Conservation (phyloP, 2,888 invertebrate species). For the Chaitophorus viminalis region DNA sequence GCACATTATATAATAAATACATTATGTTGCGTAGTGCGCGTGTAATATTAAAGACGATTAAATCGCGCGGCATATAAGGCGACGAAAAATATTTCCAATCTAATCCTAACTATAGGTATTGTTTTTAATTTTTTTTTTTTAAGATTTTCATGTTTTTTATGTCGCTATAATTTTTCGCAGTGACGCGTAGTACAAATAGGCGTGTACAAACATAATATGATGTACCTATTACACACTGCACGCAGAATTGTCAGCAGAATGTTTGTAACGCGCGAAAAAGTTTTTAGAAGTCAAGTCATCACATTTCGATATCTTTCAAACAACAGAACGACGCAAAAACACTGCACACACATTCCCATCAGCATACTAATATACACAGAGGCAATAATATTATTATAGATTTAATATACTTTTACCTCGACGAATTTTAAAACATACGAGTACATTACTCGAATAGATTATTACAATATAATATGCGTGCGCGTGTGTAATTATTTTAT, state of each 20-base stretch:
- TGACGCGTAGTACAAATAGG: background rate
- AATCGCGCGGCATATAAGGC: no score
- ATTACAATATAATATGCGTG: no score
- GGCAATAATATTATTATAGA: no score
- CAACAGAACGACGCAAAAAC: background rate
- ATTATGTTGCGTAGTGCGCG: no score
- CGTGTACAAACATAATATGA: no score
- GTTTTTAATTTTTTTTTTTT: no score
- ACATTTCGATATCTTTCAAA: background rate
- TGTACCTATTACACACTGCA: background rate
- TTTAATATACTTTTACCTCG: background rate
- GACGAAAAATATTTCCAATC: background rate
- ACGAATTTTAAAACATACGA: background rate
- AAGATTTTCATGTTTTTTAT: no score
- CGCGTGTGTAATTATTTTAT: background rate
- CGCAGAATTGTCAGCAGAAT: background rate
- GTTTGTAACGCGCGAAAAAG: background rate
- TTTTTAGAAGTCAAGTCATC: conserved; percentile 2
- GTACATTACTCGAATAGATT: no score
- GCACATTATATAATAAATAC: no score
- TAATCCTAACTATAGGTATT: no score
- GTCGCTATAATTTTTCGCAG: background rate
- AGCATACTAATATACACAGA: conserved; percentile 5
- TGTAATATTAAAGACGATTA: no score
- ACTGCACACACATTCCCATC: background rate